These are phyloP conservation scores for Parambassis ranga DNA, from an alignment of 2,797 vertebrate genomes.

Conservation along the genomic window DNA sequence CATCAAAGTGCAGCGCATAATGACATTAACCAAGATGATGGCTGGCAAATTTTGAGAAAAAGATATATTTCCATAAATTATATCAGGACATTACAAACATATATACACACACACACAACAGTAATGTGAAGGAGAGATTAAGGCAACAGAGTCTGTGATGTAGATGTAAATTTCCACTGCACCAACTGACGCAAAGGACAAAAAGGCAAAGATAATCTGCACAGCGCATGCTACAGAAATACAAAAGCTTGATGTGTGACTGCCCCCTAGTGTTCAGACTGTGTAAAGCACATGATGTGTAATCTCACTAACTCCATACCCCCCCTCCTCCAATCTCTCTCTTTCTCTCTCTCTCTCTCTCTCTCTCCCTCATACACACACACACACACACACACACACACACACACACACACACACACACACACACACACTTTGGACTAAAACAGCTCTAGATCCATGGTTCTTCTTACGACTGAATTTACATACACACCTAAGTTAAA, in stretches of 20 bases:
- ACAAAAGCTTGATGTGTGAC: conserved; percentile 4
- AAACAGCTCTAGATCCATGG: conserved; percentile 10
- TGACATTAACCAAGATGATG: not conserved
- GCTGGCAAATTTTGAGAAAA: conserved; percentile 5
- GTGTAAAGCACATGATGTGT: conserved; percentile 12
- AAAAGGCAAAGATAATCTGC: conserved; percentile 14
- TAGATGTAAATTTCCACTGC: conserved; percentile 22
- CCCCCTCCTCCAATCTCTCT: not conserved
- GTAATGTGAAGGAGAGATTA: conserved; percentile 42
- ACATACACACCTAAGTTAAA: conserved; percentile 17
- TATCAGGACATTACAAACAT: conserved; percentile 20
- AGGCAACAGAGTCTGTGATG: conserved; percentile 53
- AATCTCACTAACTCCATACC: not conserved
- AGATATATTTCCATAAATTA: conserved; percentile 2
- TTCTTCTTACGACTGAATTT: conserved; percentile 2
- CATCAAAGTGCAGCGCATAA: conserved; percentile 2
- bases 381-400: not conserved
- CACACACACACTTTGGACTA: not conserved
- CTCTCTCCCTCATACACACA: too few species aligned
- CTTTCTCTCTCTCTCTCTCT: not conserved
- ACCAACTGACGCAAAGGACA: conserved; percentile 12
- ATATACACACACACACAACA: conserved; percentile 14
- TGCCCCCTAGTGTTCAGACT: conserved; percentile 42
- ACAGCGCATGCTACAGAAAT: not conserved
- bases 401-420: not conserved